Percentiles rank a stretch among this genome's conserved stretches.
Conservation (phyloP, 2,888 invertebrate species). For the Macropis europaea region DNA sequence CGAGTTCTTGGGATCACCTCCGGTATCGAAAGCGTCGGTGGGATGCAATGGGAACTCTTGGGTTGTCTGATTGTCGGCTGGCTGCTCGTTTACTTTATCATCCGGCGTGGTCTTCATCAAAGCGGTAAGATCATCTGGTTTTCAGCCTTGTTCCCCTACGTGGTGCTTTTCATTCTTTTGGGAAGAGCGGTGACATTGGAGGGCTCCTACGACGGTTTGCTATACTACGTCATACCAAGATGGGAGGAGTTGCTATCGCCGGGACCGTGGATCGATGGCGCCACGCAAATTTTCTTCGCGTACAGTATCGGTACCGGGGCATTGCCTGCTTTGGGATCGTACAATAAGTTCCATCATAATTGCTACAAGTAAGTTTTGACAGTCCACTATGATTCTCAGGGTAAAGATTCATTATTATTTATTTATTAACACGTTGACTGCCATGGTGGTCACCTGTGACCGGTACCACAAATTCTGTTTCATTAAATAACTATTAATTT, state of each 20-base stretch:
- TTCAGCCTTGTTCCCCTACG: slow-evolving; percentile 88
- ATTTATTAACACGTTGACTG: no score
- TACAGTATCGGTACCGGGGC: slow-evolving; percentile 90
- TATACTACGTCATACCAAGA: slow-evolving; percentile 85
- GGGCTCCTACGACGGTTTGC: slow-evolving; percentile 84
- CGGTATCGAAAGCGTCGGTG: slow-evolving; percentile 84
- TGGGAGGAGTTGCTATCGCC: slow-evolving; percentile 81
- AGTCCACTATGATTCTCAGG: no score
- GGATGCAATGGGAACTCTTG: slow-evolving; percentile 86
- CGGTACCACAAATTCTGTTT: no score
- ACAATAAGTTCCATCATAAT: slow-evolving; percentile 89
- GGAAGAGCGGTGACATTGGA: slow-evolving; percentile 85
- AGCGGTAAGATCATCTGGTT: slow-evolving; percentile 91
- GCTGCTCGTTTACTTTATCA: slow-evolving; percentile 86
- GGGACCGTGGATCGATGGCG: slow-evolving; percentile 88
- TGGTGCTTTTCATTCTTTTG: slow-evolving; percentile 85
- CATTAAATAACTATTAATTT: no score
- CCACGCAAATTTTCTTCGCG: slow-evolving; percentile 89
- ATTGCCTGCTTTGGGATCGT: slow-evolving; percentile 87
- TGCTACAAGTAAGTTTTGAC: slow-evolving; percentile 85
- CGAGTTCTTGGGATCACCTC: slow-evolving; percentile 84
- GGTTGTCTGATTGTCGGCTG: slow-evolving; percentile 85
- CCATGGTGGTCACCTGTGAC: no score
- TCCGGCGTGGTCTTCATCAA: slow-evolving; percentile 88
- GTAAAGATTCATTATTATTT: no score